Evolutionary conservation across 2,113 vertebrate species (phyloP).

Genomic region (Macroglossus sobrinus): DNA sequence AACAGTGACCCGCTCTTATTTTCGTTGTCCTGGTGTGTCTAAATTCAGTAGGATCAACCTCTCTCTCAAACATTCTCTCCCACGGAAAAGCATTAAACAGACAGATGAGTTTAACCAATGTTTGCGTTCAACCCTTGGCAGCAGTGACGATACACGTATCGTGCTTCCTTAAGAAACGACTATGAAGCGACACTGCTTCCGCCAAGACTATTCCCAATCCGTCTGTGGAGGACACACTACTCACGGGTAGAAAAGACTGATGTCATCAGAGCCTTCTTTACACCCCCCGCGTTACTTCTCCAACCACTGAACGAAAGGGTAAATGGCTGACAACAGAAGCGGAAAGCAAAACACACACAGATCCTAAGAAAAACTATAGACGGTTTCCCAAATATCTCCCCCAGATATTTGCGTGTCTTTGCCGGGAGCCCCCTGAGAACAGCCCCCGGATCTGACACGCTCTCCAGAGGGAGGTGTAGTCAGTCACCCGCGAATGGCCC

Average conservation of each 20-base stretch:
- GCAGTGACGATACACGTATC: neutral
- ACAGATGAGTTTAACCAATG: neutral
- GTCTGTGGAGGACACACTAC: neutral
- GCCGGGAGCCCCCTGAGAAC: slow-evolving; percentile 17
- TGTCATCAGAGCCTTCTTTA: neutral
- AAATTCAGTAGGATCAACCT: neutral
- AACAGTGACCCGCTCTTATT: neutral
- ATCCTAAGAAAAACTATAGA: neutral
- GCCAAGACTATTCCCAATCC: slow-evolving; percentile 28
- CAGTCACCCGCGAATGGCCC: neutral
- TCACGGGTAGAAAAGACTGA: neutral
- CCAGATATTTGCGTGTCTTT: neutral
- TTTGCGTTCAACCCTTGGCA: neutral
- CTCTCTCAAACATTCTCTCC: neutral
- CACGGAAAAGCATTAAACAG: neutral
- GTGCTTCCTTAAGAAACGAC: slow-evolving; percentile 47
- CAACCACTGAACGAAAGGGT: neutral
- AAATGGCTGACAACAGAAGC: slow-evolving; percentile 27
- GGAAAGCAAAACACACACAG: neutral
- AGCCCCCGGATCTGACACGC: neutral
- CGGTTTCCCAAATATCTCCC: neutral
- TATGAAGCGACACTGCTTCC: neutral
- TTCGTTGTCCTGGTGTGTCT: neutral
- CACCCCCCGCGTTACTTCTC: neutral
- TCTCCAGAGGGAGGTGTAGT: neutral